Base-by-base conservation (phyloP, 2,113 vertebrate species). In the Tragulus kanchil region DNA sequence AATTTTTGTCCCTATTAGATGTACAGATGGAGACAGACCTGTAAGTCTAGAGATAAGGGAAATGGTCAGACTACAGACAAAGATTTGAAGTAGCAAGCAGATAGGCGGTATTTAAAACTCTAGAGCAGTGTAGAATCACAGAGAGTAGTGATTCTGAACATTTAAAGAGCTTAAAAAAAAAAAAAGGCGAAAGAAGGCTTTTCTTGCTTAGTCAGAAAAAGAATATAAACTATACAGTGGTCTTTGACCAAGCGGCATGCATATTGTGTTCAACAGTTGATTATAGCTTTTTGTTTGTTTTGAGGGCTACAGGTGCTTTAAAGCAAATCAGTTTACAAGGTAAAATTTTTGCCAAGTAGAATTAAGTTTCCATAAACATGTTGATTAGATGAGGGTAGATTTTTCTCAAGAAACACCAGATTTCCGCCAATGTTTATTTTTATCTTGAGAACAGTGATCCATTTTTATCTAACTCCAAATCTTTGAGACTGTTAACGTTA, bases 401-500 rank as follows among this genome's bases (percentile, higher is more conserved):
- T 86, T 90, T 89, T 79, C 26, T 87, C n/a, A 75, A 19, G 23
- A n/a, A 65, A 73, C 12, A 90, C 15, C 7, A 65, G 56, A 90
- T 65, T 59, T 71, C 50, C 58, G 52, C 5, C 11, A 58, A 48
- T n/a, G 3, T 10, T 64, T 71, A 25, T 85, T 85, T 78, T 85
- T 96, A n/a, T 65, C 28, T 6, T 65, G 45, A 92, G 26, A 75
- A 73, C 64, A 92, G 13, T 88, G 16, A 73, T 81, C 81, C 45
- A 7, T 50, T 86, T 96, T 73, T 73, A 79, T 67, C 59, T 77
- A 71, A 71, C 2, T 64, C 4, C 26, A 58, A 59, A 65, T 65
- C 48, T 93, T 86, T 86, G 56, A 85, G 78, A 78, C 25, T 65
- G 17, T 78, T 91, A n/a, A 64, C 75, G 56, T 81, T 19, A 81